Base-by-base conservation (phyloP, 2,888 invertebrate species). In the Rhamphomyia laevipes region DNA sequence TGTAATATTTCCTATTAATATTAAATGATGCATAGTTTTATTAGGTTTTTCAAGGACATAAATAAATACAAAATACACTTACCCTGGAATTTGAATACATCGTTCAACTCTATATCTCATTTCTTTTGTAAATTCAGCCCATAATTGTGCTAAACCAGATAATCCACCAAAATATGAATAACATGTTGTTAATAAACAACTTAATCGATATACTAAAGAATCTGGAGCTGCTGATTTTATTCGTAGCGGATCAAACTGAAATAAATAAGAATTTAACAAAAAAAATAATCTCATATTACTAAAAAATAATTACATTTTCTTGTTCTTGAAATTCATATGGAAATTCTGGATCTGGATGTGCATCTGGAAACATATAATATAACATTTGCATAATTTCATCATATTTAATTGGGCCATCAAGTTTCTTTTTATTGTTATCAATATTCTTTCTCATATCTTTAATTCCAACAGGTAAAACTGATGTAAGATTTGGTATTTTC, bases 91-190 rank as follows among this genome's bases (percentile, higher is more conserved):
- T 35, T 74, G 63, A 52, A 84, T 76, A 47, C 78, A 77, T 59
- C 82, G 82, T 60, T 96, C 94, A 87, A 93, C 93, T 27, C 93
- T 75, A 62, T 85, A 86, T 53, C 94, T 78, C 65, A 97, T 77
- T 67, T 94, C 92, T 58, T 91, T 82, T 1, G 86, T 80, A 63
- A 97, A 88, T 65, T 94, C 93, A 60, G 89, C 86, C 96, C 96
- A 97, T 13, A 96, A 66, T 63, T 95, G 92, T 1, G 90, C 88
- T 48, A 93, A 75, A 45, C 86, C 83, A 43, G 71, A 69, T 0
- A 82, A 74, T 6, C 89, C 82, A 2, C 89, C 89, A 17, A 86
- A 80, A 37, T 82, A 83, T 55, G 84, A 80, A 46, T 82, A 74
- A 43, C 85, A 77, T 50, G 86, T 82, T 17, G 83, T 82, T 55